Evolutionary conservation across 2,797 vertebrate species (phyloP).

Genomic region (Adelosebastes latens): DNA sequence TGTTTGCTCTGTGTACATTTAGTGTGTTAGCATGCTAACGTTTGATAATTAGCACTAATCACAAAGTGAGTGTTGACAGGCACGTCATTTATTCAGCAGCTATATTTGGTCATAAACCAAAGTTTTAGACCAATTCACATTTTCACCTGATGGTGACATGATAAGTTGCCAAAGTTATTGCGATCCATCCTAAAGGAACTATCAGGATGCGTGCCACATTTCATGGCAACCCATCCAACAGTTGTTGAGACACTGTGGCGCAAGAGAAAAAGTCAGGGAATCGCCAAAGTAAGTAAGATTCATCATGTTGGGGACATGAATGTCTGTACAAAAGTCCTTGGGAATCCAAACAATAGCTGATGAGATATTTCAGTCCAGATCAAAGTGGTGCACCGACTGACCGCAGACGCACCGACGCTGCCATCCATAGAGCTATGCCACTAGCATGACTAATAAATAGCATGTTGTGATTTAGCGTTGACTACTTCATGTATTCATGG

Average conservation of each 20-base stretch:
- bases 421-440: not conserved
- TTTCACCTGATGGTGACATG: no score
- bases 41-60: no score
- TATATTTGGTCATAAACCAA: not conserved
- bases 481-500: no score
- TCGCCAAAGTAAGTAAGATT: no score
- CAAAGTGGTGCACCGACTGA: not conserved
- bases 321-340: not conserved
- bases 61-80: fast-evolving
- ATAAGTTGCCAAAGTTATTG: no score
- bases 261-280: not conserved
- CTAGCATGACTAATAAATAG: not conserved
- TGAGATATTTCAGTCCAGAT: not conserved
- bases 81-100: not conserved
- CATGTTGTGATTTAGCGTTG: not conserved
- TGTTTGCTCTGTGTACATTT: no score
- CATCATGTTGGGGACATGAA: no score
- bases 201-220: fast-evolving
- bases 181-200: no score
- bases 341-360: not conserved
- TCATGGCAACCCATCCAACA: not conserved
- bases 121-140: no score
- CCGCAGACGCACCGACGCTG: not conserved
- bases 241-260: no score
- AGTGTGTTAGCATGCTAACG: no score